Base-by-base conservation (phyloP, 92 coral and sea anemone species). In the Palythoa caribaeorum region DNA sequence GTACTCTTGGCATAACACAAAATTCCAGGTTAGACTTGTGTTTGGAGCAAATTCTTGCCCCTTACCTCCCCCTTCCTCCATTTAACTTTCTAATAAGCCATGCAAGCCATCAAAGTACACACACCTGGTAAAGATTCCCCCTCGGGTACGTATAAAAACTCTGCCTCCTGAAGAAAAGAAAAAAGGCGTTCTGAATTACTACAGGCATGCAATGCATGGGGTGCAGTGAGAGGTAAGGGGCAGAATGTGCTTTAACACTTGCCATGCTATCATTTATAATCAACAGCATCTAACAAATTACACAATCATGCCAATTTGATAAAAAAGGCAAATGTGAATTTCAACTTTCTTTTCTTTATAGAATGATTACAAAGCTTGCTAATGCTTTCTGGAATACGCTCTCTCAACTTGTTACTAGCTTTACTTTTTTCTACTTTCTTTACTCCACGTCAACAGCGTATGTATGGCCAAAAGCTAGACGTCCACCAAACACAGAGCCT, bases 121-220 rank as follows among this genome's bases (percentile, higher is more conserved):
- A 10, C 59, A 79, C 84, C 54, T 5, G 71, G 84, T 12, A 63
- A 1, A 3, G 84, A 13, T 3, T 79, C 84, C 5, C 73, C 55
- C n/a, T 79, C 84, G 19, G 84, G 84, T 39, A 60, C 55, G 38
- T 19, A 11, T 53, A 79, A 59, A 10, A 79, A 65, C 84, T 60
- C 84, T 17, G 73, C 72, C 9, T 79, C 73, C 84, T 79, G 72
- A 40, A 60, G 14, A 38, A 38, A 19, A 50, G 37, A 6, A 9
- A 52, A 50, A 75, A 19, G 5, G 3, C 60, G 16, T 21, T 75
- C 12, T 21, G 57, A 36, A 19, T 76, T 11, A 52, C 15, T 17
- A 52, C 7, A 10, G 38, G 44, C 37, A 39, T 21, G 3, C 11
- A 50, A 38, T 12, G 17, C 51, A 2, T 15, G 77, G 51, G 16